Conservation (phyloP, 2,113 vertebrate species). For the Pipra filicauda region DNA sequence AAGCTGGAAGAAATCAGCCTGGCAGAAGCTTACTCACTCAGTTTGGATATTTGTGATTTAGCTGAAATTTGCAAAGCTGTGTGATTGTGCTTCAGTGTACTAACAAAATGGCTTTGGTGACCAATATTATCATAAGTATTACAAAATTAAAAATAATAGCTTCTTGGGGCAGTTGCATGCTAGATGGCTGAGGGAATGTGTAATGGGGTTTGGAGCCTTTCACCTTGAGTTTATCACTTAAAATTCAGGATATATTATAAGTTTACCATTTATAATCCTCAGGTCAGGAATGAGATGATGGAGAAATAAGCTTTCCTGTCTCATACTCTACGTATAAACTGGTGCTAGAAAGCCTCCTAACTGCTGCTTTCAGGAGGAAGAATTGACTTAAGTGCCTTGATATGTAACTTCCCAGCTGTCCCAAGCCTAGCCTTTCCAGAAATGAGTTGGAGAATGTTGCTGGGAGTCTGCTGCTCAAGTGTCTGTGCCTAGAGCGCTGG, state of each 20-base stretch:
- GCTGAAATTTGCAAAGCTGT: neutral
- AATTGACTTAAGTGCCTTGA: neutral
- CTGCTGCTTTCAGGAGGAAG: neutral
- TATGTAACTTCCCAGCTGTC: neutral
- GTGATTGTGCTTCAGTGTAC: neutral
- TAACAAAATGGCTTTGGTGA: neutral
- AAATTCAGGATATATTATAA: neutral
- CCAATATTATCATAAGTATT: neutral
- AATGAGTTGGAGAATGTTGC: neutral
- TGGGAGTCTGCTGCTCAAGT: neutral
- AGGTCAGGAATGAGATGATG: neutral
- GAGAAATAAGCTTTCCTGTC: neutral
- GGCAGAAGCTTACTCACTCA: neutral
- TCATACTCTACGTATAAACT: neutral
- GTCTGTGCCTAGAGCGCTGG: neutral
- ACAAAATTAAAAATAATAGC: neutral
- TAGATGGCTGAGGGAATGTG: neutral
- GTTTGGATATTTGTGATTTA: conserved; percentile 10
- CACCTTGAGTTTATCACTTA: neutral
- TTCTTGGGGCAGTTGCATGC: neutral
- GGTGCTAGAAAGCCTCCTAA: neutral
- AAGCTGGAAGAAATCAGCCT: neutral
- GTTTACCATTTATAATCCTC: neutral
- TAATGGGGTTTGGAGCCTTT: conserved; percentile 30
- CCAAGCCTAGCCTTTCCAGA: neutral